Conservation (phyloP, 2,888 invertebrate genomes). For the Ophion ellenae region DNA sequence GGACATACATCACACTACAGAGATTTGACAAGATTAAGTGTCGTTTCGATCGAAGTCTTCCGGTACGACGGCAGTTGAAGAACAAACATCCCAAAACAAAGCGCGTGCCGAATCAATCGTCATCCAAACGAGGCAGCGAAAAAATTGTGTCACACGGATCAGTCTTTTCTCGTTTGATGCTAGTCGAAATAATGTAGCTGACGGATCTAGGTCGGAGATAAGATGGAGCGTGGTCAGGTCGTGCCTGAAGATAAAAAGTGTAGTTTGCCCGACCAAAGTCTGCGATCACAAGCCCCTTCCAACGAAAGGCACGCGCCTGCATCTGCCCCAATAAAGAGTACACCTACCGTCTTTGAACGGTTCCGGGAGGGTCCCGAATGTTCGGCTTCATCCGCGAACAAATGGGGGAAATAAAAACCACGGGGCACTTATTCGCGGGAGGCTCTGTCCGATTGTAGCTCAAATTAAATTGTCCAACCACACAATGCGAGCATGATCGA, state of each 20-base stretch:
- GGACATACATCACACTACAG: no score
- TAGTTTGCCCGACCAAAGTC: constrained; percentile 10
- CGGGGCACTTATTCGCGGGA: no score
- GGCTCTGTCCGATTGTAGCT: not conserved
- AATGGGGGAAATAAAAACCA: not conserved
- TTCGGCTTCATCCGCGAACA: not conserved
- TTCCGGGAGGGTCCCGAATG: not conserved
- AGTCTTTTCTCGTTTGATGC: not conserved
- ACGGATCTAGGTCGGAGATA: constrained; percentile 15
- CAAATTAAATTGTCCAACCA: not conserved
- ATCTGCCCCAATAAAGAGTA: not conserved
- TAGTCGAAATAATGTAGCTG: not conserved
- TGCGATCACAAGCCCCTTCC: not conserved
- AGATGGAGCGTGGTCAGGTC: constrained; percentile 2
- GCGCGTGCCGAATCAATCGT: not conserved
- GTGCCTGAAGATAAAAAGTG: not conserved
- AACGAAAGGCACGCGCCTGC: not conserved
- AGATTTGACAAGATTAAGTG: no score
- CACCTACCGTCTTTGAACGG: not conserved
- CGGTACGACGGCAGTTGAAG: not conserved
- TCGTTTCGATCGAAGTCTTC: no score
- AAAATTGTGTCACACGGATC: not conserved
- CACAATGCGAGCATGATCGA: not conserved
- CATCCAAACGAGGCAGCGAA: not conserved
- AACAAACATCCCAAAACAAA: not conserved